These are phyloP conservation scores for Beris morrisii DNA, from an alignment of 2,888 invertebrate species.

Conservation along the genomic window DNA sequence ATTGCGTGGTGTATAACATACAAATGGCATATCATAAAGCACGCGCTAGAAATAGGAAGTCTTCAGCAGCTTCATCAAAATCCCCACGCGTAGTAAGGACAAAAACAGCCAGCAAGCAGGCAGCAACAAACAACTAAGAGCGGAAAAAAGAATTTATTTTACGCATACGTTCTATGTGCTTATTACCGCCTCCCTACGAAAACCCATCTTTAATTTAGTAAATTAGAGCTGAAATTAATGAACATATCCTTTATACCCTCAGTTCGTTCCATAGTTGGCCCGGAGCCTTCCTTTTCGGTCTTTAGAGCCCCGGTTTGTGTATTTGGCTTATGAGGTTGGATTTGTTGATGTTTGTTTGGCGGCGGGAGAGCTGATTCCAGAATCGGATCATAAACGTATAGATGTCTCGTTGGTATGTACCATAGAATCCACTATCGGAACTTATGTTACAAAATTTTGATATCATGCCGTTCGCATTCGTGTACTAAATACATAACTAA, in stretches of 20 bases:
- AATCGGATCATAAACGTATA: slow-evolving; percentile 31
- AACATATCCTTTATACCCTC: slow-evolving; percentile 30
- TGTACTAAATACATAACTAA: slow-evolving; percentile 8
- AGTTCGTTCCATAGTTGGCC: slow-evolving; percentile 1
- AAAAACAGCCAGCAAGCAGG: no score
- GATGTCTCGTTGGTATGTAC: slow-evolving; percentile 8
- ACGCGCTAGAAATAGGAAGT: no score
- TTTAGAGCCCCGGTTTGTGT: slow-evolving; percentile 23
- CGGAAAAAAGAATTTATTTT: no score
- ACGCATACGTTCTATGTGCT: slow-evolving; percentile 2
- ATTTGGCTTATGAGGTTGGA: slow-evolving; percentile 31
- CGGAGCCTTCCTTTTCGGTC: slow-evolving; percentile 22
- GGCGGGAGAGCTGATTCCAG: slow-evolving; percentile 15
- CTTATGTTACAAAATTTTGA: slow-evolving; percentile 18
- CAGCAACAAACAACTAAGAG: no score
- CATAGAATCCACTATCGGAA: slow-evolving; percentile 8
- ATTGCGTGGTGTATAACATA: no score
- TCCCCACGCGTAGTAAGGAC: no score
- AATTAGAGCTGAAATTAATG: slow-evolving; percentile 39
- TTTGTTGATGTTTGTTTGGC: slow-evolving; percentile 35
- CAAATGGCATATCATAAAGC: no score
- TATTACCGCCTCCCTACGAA: slow-evolving; percentile 34
- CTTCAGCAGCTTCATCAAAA: no score
- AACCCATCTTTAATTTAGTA: slow-evolving; percentile 38
- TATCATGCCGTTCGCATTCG: slow-evolving; percentile 1